Conservation (phyloP, 2,113 vertebrate genomes). For the Lycaon pictus region DNA sequence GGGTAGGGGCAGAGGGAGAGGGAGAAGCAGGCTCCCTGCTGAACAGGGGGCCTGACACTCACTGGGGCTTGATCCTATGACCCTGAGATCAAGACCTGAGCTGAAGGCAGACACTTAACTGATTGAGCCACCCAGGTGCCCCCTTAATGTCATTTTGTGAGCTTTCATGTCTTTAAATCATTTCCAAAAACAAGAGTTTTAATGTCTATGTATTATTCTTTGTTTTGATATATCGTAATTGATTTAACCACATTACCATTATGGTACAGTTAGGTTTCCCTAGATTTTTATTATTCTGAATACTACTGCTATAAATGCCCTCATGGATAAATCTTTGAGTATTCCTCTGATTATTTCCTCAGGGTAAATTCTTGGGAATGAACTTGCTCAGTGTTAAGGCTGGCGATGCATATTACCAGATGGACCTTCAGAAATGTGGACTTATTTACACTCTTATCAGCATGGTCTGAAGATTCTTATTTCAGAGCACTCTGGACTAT, state of each 20-base stretch:
- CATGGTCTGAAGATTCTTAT: neutral
- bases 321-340: slow-evolving; percentile 34
- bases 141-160: slow-evolving; percentile 8
- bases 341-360: neutral
- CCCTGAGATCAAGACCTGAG: neutral
- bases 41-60: neutral
- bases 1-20: neutral
- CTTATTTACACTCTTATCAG: neutral
- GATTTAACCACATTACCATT: slow-evolving; percentile 48
- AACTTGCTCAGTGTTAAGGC: slow-evolving; percentile 6
- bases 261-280: slow-evolving; percentile 32
- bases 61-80: neutral
- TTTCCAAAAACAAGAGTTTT: slow-evolving; percentile 42
- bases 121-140: neutral
- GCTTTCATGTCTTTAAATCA: slow-evolving; percentile 18
- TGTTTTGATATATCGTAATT: slow-evolving; percentile 19
- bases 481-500: neutral
- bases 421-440: slow-evolving; percentile 14
- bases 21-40: neutral
- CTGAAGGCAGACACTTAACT: neutral
- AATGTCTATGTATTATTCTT: neutral
- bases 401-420: neutral
- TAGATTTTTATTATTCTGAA: slow-evolving; percentile 42
- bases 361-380: neutral
- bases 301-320: neutral